Base-by-base conservation (phyloP, 2,113 vertebrate species). In the Muscicapa adusta region DNA sequence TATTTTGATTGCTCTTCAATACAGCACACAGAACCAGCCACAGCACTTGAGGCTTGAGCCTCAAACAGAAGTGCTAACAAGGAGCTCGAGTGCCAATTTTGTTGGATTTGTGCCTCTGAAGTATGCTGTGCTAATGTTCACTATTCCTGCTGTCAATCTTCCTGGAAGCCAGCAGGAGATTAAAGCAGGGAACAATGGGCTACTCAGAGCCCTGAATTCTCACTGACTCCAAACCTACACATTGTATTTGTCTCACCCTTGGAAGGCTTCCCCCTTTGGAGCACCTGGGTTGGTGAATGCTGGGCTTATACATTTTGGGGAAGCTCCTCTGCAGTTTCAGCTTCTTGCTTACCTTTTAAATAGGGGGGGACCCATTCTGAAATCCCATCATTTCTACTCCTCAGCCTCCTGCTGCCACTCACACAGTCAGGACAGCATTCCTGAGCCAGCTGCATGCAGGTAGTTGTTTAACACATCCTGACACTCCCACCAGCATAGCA, bases 81-180 rank as follows among this genome's bases (percentile, higher is more conserved):
- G 96, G 66, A 96, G 82, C 96, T 94, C 10, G 5, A 96, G 94
- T 93, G 85, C 75, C 89, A 88, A 54, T 91, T 89, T n/a, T 25
- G 93, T 54, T 76, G 94, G 85, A 95, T 95, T 97, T 93, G 84
- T 91, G 96, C 51, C 89, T 94, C 87, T 93, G 76, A 89, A 97
- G 91, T 63, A 76, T 79, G 28, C 85, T 53, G 80, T 47, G 91
- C 86, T 94, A 24, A 56, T 56, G 84, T 89, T 93, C 89, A 87
- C 84, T 88, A 12, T 25, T 95, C 51, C 85, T 86, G 58, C 95
- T 80, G 76, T 92, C 95, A 95, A 18, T 91, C 95, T 91, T 29
- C 83, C 70, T 4, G 25, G 86, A 60, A 94, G 42, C 70, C 80
- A 78, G 91, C 80, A 61, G 77, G 62, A 70, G 93, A 96, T 92